Evolutionary conservation across 2,888 invertebrate genomes (phyloP).

Genomic region (Dendrolimus pini): DNA sequence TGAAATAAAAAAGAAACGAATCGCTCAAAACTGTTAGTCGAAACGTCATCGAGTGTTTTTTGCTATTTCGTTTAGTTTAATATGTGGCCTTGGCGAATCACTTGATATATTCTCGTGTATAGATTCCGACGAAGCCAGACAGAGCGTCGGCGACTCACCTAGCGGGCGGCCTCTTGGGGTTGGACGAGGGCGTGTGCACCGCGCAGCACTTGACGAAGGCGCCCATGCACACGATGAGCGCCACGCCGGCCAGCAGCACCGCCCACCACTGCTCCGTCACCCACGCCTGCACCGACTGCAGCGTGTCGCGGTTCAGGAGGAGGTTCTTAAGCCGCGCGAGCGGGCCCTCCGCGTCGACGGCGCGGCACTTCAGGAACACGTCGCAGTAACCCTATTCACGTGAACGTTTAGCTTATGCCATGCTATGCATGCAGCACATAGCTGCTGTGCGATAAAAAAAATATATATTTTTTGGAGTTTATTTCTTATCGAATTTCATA

Average conservation of each 20-base stretch:
- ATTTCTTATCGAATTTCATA: too few species aligned
- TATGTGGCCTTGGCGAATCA: too few species aligned
- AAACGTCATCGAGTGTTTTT: too few species aligned
- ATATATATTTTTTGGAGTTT: not conserved
- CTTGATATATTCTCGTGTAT: not conserved
- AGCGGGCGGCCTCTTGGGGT: slow-evolving; percentile 97
- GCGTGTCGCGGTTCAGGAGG: slow-evolving; percentile 92
- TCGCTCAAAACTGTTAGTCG: too few species aligned
- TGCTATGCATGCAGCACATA: too few species aligned
- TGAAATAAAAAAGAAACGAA: too few species aligned
- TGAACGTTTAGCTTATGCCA: too few species aligned
- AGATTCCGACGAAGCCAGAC: not conserved
- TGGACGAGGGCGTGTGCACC: slow-evolving; percentile 99
- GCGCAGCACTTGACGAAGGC: slow-evolving; percentile 99
- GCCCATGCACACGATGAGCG: slow-evolving; percentile 96
- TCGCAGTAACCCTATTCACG: slow-evolving; percentile 94
- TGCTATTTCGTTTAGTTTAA: too few species aligned
- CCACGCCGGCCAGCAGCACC: slow-evolving; percentile 93
- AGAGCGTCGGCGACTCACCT: slow-evolving; percentile 61
- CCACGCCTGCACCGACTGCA: slow-evolving; percentile 94
- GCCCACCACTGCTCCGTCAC: slow-evolving; percentile 97
- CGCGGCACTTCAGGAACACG: slow-evolving; percentile 98
- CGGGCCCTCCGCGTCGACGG: slow-evolving; percentile 99
- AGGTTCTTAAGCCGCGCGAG: slow-evolving; percentile 97
- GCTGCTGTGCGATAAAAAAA: slow-evolving; percentile 19